A percentile compares a stretch with the other conserved stretches of the same genome.
phyloP scores from a whole-genome alignment of 92 coral and sea anemone genomes.

The Epizoanthus scotinus region DNA sequence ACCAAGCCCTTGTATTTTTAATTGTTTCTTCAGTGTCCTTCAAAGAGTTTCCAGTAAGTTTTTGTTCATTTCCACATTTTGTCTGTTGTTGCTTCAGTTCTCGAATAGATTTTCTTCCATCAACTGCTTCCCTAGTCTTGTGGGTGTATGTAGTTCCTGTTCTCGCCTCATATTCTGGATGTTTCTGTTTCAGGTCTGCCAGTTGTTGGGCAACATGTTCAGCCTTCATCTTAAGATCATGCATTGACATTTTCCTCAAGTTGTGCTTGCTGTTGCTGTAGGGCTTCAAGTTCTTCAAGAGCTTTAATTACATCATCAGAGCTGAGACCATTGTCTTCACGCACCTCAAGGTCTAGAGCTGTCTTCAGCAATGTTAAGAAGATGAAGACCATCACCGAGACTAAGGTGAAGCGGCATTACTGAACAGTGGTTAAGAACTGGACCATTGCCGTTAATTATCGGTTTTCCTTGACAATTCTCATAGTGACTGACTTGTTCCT shows the following conservation, averaged over 20 bases:
- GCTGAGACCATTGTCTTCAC: constrained; percentile 3
- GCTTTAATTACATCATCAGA: not conserved
- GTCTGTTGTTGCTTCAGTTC: not conserved
- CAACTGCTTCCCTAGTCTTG: not conserved
- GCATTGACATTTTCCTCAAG: not conserved
- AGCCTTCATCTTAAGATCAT: not conserved
- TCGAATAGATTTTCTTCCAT: not conserved
- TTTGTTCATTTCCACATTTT: not conserved
- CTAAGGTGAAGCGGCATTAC: constrained; percentile 5
- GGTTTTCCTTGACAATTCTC: not conserved
- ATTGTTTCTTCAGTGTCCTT: not conserved
- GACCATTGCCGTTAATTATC: not conserved
- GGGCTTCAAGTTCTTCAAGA: not conserved
- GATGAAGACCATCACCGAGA: not conserved
- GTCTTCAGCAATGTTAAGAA: constrained; percentile 9
- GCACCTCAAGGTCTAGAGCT: not conserved
- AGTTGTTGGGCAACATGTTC: not conserved
- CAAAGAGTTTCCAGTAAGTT: not conserved
- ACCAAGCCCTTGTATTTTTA: not conserved
- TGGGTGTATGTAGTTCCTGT: not conserved
- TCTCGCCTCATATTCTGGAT: constrained; percentile 9
- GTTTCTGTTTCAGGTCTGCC: not conserved
- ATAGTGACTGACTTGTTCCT: not conserved
- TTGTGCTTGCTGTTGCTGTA: too few species aligned
- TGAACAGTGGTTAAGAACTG: not conserved